Conservation (phyloP, 1,140 invertebrate genomes). For the Caenorhabditis tropicalis region DNA sequence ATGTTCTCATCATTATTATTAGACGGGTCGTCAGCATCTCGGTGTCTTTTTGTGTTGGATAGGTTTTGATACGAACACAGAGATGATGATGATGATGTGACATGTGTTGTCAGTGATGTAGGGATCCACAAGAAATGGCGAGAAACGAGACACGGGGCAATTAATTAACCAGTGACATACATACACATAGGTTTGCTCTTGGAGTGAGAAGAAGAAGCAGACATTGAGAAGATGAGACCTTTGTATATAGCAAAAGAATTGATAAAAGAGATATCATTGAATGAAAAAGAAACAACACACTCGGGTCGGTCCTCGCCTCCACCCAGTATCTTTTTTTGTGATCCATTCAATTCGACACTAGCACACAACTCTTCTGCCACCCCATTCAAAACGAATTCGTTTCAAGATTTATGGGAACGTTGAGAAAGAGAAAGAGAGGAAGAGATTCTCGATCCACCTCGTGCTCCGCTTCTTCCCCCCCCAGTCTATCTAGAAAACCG, state of each 20-base stretch:
- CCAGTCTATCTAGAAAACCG: background rate
- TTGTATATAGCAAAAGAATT: background rate
- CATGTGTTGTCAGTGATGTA: conserved; percentile 35
- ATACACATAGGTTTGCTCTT: background rate
- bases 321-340: background rate
- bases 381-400: conserved; percentile 26
- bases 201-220: too few species aligned
- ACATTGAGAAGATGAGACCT: background rate
- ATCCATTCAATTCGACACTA: background rate
- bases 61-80: background rate
- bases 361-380: background rate
- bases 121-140: background rate
- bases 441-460: background rate
- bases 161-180: conserved; percentile 34
- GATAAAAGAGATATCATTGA: conserved; percentile 30
- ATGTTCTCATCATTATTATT: background rate
- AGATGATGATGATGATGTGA: background rate
- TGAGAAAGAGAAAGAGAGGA: too few species aligned
- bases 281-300: conserved; percentile 30
- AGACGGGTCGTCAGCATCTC: background rate
- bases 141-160: conserved; percentile 23
- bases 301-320: background rate
- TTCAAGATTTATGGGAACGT: conserved; percentile 25
- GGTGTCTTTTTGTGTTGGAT: too few species aligned
- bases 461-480: background rate